phyloP scores from a whole-genome alignment of 2,113 vertebrate species.

The Lepus americanus region DNA sequence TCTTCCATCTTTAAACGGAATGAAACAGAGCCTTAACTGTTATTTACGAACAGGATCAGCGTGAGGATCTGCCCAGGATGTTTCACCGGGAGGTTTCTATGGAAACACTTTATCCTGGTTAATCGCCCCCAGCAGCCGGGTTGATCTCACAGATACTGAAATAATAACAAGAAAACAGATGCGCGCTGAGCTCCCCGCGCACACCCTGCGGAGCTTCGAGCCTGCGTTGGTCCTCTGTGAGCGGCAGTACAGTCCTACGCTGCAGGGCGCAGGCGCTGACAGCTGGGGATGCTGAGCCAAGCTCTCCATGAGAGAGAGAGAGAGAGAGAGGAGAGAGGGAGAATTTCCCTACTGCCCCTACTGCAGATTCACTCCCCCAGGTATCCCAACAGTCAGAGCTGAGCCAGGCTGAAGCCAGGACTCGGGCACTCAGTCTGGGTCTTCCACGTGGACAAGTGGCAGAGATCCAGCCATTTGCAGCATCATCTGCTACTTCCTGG shows the following conservation, averaged over 20 bases:
- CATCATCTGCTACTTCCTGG: no score
- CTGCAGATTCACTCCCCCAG: no score
- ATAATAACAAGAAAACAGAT: constrained; percentile 55
- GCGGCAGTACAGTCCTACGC: accelerated
- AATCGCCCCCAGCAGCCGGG: background rate
- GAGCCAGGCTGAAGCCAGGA: no score
- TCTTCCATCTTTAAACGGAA: background rate
- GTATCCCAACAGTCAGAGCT: no score
- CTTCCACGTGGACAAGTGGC: no score
- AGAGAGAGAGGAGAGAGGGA: no score
- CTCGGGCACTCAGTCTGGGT: no score
- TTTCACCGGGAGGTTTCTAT: constrained; percentile 51
- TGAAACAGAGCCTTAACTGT: background rate
- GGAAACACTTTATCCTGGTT: constrained; percentile 53
- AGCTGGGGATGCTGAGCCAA: no score
- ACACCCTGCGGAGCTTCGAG: background rate
- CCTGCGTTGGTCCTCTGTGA: background rate
- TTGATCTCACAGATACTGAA: constrained; percentile 42
- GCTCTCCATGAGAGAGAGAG: no score
- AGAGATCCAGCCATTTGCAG: no score
- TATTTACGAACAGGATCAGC: constrained; percentile 43
- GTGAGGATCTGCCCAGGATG: constrained; percentile 14
- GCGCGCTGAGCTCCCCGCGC: background rate
- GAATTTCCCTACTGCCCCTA: no score
- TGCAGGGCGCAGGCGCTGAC: no score